Evolutionary conservation across 2,888 invertebrate species (phyloP).

Genomic region (Athalia rosae): DNA sequence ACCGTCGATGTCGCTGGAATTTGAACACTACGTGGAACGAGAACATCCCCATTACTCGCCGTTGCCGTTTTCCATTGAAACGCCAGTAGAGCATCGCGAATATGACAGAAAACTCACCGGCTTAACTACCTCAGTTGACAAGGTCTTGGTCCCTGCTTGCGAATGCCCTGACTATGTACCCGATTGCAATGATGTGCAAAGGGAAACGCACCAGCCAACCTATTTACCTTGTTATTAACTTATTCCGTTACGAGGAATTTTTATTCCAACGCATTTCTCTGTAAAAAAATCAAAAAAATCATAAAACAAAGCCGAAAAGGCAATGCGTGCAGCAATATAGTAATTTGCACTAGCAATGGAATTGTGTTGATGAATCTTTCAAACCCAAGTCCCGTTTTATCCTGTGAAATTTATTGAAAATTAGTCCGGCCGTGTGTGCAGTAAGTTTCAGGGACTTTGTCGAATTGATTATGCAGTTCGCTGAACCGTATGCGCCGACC

Average conservation of each 20-base stretch:
- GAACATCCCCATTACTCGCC: background rate
- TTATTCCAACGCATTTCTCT: background rate
- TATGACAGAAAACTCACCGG: constrained; percentile 47
- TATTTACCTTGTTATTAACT: background rate
- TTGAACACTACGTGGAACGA: background rate
- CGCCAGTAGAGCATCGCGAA: background rate
- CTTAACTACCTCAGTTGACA: constrained; percentile 54
- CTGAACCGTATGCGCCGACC: too few relatives aligned
- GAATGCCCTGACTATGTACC: constrained; percentile 40
- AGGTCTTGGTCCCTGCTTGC: constrained; percentile 56
- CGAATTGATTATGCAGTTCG: too few relatives aligned
- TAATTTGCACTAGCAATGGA: background rate
- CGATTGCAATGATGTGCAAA: constrained; percentile 13
- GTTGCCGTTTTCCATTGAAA: constrained; percentile 34
- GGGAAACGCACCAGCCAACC: background rate
- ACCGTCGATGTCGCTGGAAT: constrained; percentile 9
- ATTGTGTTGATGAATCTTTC: background rate
- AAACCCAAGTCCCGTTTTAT: background rate
- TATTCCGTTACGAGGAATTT: background rate
- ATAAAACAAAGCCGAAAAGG: background rate
- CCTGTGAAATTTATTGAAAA: background rate
- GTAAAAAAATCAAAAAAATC: background rate
- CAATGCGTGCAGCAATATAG: constrained; percentile 12
- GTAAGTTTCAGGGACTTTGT: background rate
- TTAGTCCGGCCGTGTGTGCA: too few relatives aligned